Evolutionary conservation across 2,888 invertebrate species (phyloP).

Genomic region (Rhorus exstirpatorius): DNA sequence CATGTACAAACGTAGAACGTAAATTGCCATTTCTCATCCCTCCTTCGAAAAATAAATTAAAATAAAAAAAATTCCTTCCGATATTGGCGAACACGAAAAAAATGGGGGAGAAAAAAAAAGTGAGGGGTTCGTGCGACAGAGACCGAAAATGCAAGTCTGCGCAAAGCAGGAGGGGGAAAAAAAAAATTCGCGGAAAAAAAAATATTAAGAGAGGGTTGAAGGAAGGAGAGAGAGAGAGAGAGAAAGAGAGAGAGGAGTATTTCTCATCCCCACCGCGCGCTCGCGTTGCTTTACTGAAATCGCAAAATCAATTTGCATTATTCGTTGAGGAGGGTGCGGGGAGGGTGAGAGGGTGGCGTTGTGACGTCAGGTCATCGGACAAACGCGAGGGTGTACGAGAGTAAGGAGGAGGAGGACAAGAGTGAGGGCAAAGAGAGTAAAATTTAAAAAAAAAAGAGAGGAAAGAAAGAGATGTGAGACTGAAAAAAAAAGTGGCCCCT

Average conservation of each 20-base stretch:
- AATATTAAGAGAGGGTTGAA: slow-evolving; percentile 42
- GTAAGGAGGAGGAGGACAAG: slow-evolving; percentile 81
- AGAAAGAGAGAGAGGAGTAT: slow-evolving; percentile 31
- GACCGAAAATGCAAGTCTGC: slow-evolving; percentile 23
- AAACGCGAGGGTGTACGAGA: slow-evolving; percentile 77
- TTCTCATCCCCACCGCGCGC: slow-evolving; percentile 30
- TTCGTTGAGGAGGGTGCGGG: slow-evolving; percentile 79
- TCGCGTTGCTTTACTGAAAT: slow-evolving; percentile 74
- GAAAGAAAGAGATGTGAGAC: slow-evolving; percentile 39
- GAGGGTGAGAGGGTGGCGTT: slow-evolving; percentile 64
- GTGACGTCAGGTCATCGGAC: slow-evolving; percentile 80
- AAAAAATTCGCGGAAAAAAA: slow-evolving; percentile 24
- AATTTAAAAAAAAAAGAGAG: slow-evolving; percentile 28
- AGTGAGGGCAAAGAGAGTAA: background rate
- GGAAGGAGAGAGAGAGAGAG: slow-evolving; percentile 50
- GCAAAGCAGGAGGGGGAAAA: slow-evolving; percentile 17
- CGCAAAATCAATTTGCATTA: slow-evolving; percentile 84
- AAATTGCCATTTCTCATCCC: slow-evolving; percentile 51
- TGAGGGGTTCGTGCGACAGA: slow-evolving; percentile 13
- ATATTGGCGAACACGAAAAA: slow-evolving; percentile 13
- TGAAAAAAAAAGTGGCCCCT: slow-evolving; percentile 65
- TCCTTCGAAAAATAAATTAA: background rate
- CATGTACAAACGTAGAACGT: slow-evolving; percentile 13
- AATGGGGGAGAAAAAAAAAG: background rate
- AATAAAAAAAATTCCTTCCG: slow-evolving; percentile 27